Evolutionary conservation across 1,140 invertebrate genomes (phyloP).

Genomic region (Probaryconus sp.): DNA sequence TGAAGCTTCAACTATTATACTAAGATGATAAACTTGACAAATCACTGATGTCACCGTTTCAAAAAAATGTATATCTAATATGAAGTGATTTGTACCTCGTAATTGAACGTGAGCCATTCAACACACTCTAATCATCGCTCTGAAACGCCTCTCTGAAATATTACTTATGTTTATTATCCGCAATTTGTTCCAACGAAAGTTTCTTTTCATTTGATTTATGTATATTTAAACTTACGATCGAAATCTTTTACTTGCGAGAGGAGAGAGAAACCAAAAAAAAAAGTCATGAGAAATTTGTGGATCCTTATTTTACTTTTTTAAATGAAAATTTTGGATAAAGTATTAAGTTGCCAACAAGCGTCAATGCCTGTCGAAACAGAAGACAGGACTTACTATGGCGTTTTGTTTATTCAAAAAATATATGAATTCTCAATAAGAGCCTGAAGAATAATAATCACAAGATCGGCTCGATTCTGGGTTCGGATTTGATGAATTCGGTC

Average conservation of each 20-base stretch:
- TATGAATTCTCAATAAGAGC: constrained; percentile 49
- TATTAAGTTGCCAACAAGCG: constrained; percentile 46
- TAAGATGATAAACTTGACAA: constrained; percentile 72
- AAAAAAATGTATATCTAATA: too few species aligned
- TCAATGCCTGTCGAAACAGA: constrained; percentile 32
- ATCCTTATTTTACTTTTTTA: constrained; percentile 1
- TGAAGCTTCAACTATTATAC: constrained; percentile 70
- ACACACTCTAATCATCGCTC: too few species aligned
- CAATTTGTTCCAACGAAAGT: too few species aligned
- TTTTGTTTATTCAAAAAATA: constrained; percentile 52
- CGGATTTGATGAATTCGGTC: constrained; percentile 27
- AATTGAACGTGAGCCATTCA: too few species aligned
- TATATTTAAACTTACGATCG: too few species aligned
- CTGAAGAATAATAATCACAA: constrained; percentile 46
- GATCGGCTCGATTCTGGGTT: constrained; percentile 37
- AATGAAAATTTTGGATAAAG: constrained; percentile 4
- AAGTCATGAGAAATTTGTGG: too few species aligned
- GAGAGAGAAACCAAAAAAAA: too few species aligned
- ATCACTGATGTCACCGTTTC: constrained; percentile 43
- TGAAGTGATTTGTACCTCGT: too few species aligned
- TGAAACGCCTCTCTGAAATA: too few species aligned
- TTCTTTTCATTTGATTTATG: too few species aligned
- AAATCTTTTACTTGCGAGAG: too few species aligned
- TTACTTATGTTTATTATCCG: too few species aligned
- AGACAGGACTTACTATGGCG: constrained; percentile 46